These are phyloP conservation scores for Stenotaenia linearis DNA, from an alignment of 2,888 invertebrate genomes.

Conservation along the genomic window DNA sequence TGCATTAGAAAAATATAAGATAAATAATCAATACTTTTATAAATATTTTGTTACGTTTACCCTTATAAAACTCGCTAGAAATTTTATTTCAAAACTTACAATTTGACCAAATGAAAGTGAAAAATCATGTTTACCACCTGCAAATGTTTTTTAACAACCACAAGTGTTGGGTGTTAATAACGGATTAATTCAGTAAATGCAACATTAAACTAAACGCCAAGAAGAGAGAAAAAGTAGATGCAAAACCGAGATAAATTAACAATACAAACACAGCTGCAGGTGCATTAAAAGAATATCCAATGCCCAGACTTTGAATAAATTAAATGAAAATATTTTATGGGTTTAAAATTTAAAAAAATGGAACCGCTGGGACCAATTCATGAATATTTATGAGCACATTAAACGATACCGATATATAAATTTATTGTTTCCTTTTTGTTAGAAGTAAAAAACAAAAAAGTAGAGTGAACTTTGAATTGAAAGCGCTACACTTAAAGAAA, in stretches of 20 bases:
- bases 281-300: neutral
- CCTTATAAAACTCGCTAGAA: no score
- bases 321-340: neutral
- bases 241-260: neutral
- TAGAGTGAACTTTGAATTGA: neutral
- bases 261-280: constrained; percentile 15
- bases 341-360: neutral
- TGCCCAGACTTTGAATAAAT: neutral
- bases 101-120: neutral
- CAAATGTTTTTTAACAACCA: neutral
- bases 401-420: neutral
- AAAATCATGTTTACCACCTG: neutral
- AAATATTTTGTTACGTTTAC: no score
- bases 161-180: constrained; percentile 7
- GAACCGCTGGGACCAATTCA: neutral
- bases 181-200: neutral
- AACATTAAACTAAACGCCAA: neutral
- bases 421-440: neutral
- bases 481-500: neutral
- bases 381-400: neutral
- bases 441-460: neutral
- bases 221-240: neutral
- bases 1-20: no score
- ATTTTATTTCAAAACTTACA: neutral
- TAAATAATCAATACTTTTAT: no score